Percentiles rank a stretch among this genome's conserved stretches.
Conservation (phyloP, 2,797 vertebrate genomes). For the Eulemur coronatus region DNA sequence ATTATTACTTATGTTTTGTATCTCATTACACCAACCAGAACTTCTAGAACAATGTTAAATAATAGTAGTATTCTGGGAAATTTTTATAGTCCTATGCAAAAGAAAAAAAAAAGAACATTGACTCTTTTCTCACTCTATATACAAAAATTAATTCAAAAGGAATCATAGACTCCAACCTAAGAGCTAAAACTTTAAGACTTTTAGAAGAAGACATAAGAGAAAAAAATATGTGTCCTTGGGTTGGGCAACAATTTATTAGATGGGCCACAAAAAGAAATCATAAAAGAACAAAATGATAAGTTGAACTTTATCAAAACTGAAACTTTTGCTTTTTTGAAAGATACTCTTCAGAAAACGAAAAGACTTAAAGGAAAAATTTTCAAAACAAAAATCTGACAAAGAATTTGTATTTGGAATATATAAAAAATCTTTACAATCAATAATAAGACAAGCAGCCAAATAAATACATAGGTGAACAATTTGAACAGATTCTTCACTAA, state of each 20-base stretch:
- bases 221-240: neutral
- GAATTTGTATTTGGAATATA: neutral
- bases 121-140: neutral
- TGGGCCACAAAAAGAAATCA: neutral
- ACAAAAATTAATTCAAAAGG: slow-evolving; percentile 24
- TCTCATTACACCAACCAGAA: neutral
- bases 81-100: slow-evolving; percentile 20
- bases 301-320: neutral
- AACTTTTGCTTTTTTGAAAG: neutral
- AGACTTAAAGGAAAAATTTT: neutral
- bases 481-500: neutral
- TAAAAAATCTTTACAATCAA: neutral
- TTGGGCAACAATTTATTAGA: slow-evolving; percentile 13
- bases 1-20: neutral
- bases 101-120: slow-evolving; percentile 9
- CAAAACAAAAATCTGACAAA: slow-evolving; percentile 1
- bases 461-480: neutral
- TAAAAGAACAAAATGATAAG: neutral
- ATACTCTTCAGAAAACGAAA: neutral
- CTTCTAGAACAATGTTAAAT: neutral
- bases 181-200: neutral
- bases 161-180: slow-evolving; percentile 5
- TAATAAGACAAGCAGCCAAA: neutral
- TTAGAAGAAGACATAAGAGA: neutral
- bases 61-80: slow-evolving; percentile 4